These are phyloP conservation scores for Drosophila sordidula DNA, from an alignment of 2,888 invertebrate species.

Conservation along the genomic window DNA sequence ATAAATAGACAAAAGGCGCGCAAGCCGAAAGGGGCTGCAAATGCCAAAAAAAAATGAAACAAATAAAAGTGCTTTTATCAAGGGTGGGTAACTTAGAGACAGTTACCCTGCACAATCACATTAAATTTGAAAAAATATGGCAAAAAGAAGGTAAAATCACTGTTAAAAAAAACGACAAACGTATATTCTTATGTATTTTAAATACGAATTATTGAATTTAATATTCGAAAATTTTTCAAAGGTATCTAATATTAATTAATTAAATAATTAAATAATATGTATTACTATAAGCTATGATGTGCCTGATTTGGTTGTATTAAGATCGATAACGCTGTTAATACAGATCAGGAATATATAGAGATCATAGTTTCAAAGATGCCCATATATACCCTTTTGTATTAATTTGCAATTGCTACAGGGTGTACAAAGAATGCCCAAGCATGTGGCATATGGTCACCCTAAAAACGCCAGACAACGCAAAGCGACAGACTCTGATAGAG, in stretches of 20 bases:
- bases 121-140: too few species aligned
- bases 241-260: too few species aligned
- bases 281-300: too few species aligned
- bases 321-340: too few species aligned
- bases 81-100: not conserved
- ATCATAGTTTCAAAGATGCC: not conserved
- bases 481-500: not conserved
- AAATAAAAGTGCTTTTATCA: not conserved
- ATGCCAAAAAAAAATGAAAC: slow-evolving; percentile 22
- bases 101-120: not conserved
- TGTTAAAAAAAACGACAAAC: too few species aligned
- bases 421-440: slow-evolving; percentile 33
- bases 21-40: slow-evolving; percentile 27
- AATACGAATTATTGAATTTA: too few species aligned
- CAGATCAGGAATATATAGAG: not conserved
- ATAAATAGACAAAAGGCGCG: slow-evolving; percentile 79
- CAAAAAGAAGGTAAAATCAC: too few species aligned
- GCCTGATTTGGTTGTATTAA: too few species aligned
- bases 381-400: not conserved
- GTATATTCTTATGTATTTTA: too few species aligned
- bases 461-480: slow-evolving; percentile 34
- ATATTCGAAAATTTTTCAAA: too few species aligned
- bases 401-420: not conserved
- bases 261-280: too few species aligned
- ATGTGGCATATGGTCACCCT: slow-evolving; percentile 57